Conservation (phyloP, 1,140 invertebrate genomes). For the Pogonognathellus flavescens region DNA sequence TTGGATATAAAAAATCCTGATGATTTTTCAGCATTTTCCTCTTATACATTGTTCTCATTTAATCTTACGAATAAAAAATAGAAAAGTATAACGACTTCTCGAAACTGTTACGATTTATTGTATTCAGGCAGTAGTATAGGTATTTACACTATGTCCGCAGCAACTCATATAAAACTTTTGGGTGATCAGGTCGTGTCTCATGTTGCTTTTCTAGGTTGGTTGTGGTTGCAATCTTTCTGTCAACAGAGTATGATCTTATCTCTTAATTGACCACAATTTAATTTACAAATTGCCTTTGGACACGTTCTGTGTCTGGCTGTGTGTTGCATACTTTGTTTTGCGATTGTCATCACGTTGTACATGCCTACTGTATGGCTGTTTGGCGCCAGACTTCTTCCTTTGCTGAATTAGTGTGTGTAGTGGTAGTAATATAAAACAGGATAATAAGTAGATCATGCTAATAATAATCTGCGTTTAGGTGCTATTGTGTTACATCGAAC, state of each 20-base stretch:
- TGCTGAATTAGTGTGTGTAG: neutral
- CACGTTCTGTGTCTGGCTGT: slow-evolving; percentile 27
- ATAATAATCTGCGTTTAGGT: too few species aligned
- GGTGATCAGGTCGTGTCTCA: neutral
- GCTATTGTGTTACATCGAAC: too few species aligned
- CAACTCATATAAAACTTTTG: neutral
- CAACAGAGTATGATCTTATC: slow-evolving; percentile 22
- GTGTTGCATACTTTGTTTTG: slow-evolving; percentile 32
- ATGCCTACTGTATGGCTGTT: neutral
- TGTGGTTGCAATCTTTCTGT: slow-evolving; percentile 5
- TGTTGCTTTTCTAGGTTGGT: neutral
- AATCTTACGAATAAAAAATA: too few species aligned
- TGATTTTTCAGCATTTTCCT: too few species aligned
- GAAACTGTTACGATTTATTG: too few species aligned
- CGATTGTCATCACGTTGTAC: slow-evolving; percentile 2
- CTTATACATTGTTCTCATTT: too few species aligned
- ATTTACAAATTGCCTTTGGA: slow-evolving; percentile 36
- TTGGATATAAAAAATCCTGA: too few species aligned
- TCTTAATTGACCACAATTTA: slow-evolving; percentile 17
- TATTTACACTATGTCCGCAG: neutral
- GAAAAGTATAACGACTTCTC: too few species aligned
- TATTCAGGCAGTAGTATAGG: too few species aligned
- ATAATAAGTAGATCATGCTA: too few species aligned
- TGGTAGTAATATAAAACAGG: too few species aligned
- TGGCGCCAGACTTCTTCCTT: slow-evolving; percentile 25